Base-by-base conservation (phyloP, 2,113 vertebrate species). In the Leucopsar rothschildi region DNA sequence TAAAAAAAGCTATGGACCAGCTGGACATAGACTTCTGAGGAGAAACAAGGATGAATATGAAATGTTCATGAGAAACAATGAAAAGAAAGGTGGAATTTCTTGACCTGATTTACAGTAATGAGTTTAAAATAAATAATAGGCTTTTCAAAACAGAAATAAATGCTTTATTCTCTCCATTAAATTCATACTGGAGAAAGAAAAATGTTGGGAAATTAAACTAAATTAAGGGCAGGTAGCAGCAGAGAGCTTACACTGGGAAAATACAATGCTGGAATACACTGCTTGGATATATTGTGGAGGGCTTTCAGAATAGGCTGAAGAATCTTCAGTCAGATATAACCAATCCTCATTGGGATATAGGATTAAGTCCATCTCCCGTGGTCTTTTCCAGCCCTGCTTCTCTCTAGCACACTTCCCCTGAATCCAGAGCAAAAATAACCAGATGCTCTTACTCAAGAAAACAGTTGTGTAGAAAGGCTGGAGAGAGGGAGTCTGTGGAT, bases 261-360 rank as follows among this genome's bases (percentile, higher is more conserved):
- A 79, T 12, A 37, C 3, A 68, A 15, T 21, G 11, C 14, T 72
- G 40, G 57, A 78, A 37, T 64, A 49, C 47, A 17, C 10, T 53
- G 13, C 14, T 86, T 63, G 35, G 33, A 15, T 27, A 7, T 47
- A 23, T 44, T 78, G 16, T 39, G 29, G 9, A 75, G 12, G 6
- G 12, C 33, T 56, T 90, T 57, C 49, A 72, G 61, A 75, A 63
- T 5, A 55, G 7, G 2, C 0, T n/a, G 44, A 60, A 57, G 28
- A 76, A 76, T 49, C 10, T 72, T 87, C 37, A 23, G 16, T 27
- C 56, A 78, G 6, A 15, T 73, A 12, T 39, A 87, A 59, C 10
- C 29, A 23, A 47, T 60, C 19, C 7, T 47, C 0, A 0, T 5
- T 82, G 15, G 3, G 28, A 21, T 44, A 53, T 53, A 44, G 17